A percentile compares a stretch with the other conserved stretches of the same genome.
Conservation (phyloP, 2,888 invertebrate species). For the Punctoribates punctum region DNA sequence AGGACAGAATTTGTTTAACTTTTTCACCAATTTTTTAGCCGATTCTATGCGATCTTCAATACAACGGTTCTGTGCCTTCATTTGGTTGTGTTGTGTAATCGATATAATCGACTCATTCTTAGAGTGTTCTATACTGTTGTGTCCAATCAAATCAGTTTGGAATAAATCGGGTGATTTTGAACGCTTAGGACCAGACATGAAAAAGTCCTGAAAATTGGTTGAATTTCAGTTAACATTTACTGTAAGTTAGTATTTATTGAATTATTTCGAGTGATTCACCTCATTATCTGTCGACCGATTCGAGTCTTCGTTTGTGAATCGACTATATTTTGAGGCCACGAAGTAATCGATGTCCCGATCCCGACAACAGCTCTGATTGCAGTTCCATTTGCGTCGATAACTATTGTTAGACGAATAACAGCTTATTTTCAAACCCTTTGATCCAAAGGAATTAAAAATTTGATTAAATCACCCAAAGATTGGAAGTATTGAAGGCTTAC, state of each 20-base stretch:
- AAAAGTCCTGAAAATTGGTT: not conserved
- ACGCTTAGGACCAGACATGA: not conserved
- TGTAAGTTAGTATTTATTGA: no score
- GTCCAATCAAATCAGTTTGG: not conserved
- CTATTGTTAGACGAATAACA: conserved; percentile 38
- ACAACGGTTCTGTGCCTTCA: conserved; percentile 32
- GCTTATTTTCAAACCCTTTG: conserved; percentile 40
- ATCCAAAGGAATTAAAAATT: no score
- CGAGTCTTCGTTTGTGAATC: not conserved
- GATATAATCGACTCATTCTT: not conserved
- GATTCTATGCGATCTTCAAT: conserved; percentile 42
- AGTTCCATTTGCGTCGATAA: not conserved
- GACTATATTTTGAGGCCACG: conserved; percentile 25
- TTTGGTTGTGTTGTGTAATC: not conserved
- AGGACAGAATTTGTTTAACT: conserved; percentile 39
- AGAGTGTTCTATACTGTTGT: not conserved
- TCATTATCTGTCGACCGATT: conserved; percentile 13
- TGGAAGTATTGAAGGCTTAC: conserved; percentile 9
- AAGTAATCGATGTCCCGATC: conserved; percentile 11
- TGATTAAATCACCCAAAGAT: not conserved
- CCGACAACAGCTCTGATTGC: conserved; percentile 12
- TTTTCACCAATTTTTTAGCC: conserved; percentile 41
- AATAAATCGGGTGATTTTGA: not conserved
- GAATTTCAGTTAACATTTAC: no score
- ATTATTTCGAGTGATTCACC: no score